phyloP scores from a whole-genome alignment of 2,113 vertebrate species.

The Panurus biarmicus region DNA sequence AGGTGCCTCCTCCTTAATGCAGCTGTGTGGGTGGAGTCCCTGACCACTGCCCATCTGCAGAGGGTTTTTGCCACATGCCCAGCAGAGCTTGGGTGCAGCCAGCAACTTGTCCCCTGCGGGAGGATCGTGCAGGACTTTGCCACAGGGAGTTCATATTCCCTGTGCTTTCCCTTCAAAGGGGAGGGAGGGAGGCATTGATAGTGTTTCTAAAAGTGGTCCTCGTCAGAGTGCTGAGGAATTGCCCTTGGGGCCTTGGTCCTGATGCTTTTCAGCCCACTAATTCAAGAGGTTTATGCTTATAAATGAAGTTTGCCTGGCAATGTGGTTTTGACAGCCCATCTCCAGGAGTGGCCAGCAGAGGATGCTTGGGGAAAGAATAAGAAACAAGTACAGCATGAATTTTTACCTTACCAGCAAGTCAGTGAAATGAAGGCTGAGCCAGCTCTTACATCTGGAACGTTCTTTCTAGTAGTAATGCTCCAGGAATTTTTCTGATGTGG shows the following conservation, averaged over 20 bases:
- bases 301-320: neutral
- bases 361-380: conserved; percentile 49
- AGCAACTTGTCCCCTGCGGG: neutral
- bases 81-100: neutral
- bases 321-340: neutral
- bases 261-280: neutral
- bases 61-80: neutral
- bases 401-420: neutral
- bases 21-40: neutral
- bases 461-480: neutral
- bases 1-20: neutral
- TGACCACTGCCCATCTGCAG: neutral
- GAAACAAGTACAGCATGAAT: neutral
- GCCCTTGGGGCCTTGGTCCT: neutral
- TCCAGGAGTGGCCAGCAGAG: conserved; percentile 47
- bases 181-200: neutral
- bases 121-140: neutral
- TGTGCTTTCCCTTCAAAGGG: neutral
- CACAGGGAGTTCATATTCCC: neutral
- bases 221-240: neutral
- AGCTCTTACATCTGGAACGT: neutral
- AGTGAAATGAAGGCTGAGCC: neutral
- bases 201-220: neutral
- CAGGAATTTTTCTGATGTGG: neutral
- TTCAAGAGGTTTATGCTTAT: neutral